Evolutionary conservation across 92 coral and sea anemone genomes (phyloP).

Genomic region (Ricordea florida): DNA sequence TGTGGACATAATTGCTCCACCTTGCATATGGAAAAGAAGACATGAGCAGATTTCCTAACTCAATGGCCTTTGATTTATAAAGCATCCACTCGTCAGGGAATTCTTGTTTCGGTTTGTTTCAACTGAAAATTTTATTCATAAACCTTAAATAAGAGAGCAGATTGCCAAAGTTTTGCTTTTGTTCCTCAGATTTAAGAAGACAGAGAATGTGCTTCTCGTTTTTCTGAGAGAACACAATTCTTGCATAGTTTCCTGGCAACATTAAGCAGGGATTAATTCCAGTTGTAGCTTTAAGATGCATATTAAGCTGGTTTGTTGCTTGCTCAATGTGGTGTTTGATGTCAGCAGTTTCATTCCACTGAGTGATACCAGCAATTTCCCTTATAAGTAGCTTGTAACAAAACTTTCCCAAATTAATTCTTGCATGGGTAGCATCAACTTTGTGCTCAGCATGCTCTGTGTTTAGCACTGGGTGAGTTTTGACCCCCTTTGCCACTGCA

Average conservation of each 20-base stretch:
- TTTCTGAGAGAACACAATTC: slow-evolving; percentile 18
- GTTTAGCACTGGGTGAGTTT: slow-evolving; percentile 9
- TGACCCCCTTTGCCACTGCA: slow-evolving; percentile 26
- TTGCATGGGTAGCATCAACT: slow-evolving; percentile 42
- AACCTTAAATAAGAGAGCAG: neutral
- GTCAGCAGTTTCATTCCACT: slow-evolving; percentile 30
- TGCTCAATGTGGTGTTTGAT: slow-evolving; percentile 16
- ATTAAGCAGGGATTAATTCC: slow-evolving; percentile 36
- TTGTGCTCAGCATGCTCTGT: slow-evolving; percentile 20
- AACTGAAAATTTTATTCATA: slow-evolving; percentile 20
- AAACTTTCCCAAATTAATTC: slow-evolving; percentile 20
- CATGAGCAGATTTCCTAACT: slow-evolving; percentile 4
- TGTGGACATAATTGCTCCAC: slow-evolving; percentile 45
- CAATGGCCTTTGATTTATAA: slow-evolving; percentile 9
- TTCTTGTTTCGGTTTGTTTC: slow-evolving; percentile 4
- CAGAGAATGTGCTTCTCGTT: slow-evolving; percentile 7
- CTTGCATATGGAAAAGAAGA: slow-evolving; percentile 17
- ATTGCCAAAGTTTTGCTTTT: neutral
- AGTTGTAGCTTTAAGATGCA: slow-evolving; percentile 14
- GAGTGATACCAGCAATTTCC: slow-evolving; percentile 31
- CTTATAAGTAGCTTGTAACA: slow-evolving; percentile 12
- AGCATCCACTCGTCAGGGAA: slow-evolving; percentile 14
- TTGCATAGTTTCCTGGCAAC: slow-evolving; percentile 51
- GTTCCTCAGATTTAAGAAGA: slow-evolving; percentile 16
- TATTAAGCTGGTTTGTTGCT: slow-evolving; percentile 19